Base-by-base conservation (phyloP, 2,888 invertebrate genomes). In the Nomada fabriciana region DNA sequence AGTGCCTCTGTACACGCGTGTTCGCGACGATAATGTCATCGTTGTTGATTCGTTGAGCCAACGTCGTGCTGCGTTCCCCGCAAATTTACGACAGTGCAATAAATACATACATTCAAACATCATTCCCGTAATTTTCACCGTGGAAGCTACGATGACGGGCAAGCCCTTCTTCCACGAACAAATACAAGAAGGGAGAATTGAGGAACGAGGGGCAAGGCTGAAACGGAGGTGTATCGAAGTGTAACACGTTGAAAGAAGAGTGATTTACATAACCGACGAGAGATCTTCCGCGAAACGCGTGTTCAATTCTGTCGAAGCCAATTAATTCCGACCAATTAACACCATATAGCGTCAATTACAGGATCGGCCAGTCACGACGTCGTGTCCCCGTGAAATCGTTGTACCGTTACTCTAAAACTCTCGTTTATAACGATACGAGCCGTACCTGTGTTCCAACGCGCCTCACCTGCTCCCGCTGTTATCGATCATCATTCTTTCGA, bases 261-360 rank as follows among this genome's bases (percentile, higher is more conserved):
- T 42, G 57, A 61, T 79, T 79, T 71, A n/a, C 79, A 64, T 50
- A 68, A 79, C 25, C 43, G 65, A 69, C 55, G 43, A 23, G 43
- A 50, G 50, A 53, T 42, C 60, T 60, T 43, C 43, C 52, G 7
- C 60, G 57, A 71, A 67, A 59, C 57, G 18, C 74, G 68, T 52
- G 64, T 71, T 79, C 36, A 11, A 43, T 15, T 43, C 53, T 47
- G 55, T 64, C 63, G 67, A 43, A 50, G 64, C 73, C 77, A 82
- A 84, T 84, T 82, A 84, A 85, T 85, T 75, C 77, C 80, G 59
- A 29, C 82, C 72, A 85, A 82, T 85, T 82, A 84, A 84, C 85
- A 76, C 79, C 55, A 55, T 55, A 72, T 64, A 77, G 65, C 70
- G 64, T 50, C 76, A 74, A 80, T 85, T 83, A 76, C 78, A 71